Evolutionary conservation across 2,113 vertebrate species (phyloP), one percentile per base, ranked within the genome.

Genomic region (Montifringilla adamsi): DNA sequence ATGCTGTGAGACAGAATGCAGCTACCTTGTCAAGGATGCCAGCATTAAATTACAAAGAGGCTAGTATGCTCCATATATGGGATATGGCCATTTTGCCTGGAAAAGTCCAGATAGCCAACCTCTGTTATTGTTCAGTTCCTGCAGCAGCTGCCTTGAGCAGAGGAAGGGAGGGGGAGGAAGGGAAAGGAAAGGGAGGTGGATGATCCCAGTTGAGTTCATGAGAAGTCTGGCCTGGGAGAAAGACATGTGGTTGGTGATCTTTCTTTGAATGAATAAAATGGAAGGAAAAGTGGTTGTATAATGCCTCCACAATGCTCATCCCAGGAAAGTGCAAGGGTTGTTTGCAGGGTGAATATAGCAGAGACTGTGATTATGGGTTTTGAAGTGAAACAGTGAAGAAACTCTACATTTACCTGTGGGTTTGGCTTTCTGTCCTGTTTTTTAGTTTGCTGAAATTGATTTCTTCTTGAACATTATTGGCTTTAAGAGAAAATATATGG

Each of bases 1-100:
- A 97, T 96, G 96, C 95, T 96, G 96, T 84, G 94, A 96, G 90
- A 96, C 94, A 97, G 92, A 96, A 96, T 90, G 95, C 95, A 97
- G 95, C 95, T 97, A 96, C 95, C 95, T 96, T 97, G 94, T 96
- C 95, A 95, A 92, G 84, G 90, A 96, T 96, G 83, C 90, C 93
- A 94, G 94, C 83, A 75, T 88, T 96, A 96, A 96, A 96, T 95
- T 97, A 96, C 94, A 97, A 89, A 97, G 91, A 88, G 60, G 28
- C 68, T 78, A 88, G 94, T 94, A 75, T 95, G 37, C 13, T 37
- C 72, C 88, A 24, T 47, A 30, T 55, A 75, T 33, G 95, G 92
- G 90, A 81, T 84, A 59, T n/a, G 87, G 68, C 75, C 53, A 69
- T 94, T 95, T 88, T 41, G 74, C 78, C 82, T 88, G 79, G 89